phyloP scores from a whole-genome alignment of 2,113 vertebrate genomes.

The Loxodonta africana region DNA sequence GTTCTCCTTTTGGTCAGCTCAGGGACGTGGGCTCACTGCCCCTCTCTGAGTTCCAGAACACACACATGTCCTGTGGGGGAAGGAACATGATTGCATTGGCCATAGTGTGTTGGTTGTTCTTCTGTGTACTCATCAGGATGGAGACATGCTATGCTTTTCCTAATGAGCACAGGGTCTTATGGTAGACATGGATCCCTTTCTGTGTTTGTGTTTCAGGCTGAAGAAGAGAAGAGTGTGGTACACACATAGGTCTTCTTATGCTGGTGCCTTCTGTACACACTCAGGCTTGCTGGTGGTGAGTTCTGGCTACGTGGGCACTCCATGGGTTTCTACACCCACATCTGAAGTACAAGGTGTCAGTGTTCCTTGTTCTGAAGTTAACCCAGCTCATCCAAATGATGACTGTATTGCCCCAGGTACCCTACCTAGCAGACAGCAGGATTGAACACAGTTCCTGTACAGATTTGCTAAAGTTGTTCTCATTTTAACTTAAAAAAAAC shows the following conservation, averaged over 20 bases:
- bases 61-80: accelerated
- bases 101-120: neutral
- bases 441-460: neutral
- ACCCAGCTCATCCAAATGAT: neutral
- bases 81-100: accelerated
- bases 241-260: too few relatives aligned
- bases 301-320: too few relatives aligned
- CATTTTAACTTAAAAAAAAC: neutral
- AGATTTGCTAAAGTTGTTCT: accelerated
- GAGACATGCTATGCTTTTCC: neutral
- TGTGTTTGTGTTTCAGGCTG: neutral
- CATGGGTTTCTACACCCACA: too few relatives aligned
- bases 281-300: too few relatives aligned
- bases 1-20: neutral
- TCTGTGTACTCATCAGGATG: accelerated
- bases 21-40: neutral
- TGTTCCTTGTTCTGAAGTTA: accelerated
- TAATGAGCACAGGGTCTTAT: accelerated
- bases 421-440: accelerated
- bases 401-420: accelerated
- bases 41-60: neutral
- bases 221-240: accelerated
- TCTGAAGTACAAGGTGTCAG: neutral
- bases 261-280: too few relatives aligned
- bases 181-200: neutral